Evolutionary conservation across 1,140 invertebrate species (phyloP).

Genomic region (Trachelipus rathkii): DNA sequence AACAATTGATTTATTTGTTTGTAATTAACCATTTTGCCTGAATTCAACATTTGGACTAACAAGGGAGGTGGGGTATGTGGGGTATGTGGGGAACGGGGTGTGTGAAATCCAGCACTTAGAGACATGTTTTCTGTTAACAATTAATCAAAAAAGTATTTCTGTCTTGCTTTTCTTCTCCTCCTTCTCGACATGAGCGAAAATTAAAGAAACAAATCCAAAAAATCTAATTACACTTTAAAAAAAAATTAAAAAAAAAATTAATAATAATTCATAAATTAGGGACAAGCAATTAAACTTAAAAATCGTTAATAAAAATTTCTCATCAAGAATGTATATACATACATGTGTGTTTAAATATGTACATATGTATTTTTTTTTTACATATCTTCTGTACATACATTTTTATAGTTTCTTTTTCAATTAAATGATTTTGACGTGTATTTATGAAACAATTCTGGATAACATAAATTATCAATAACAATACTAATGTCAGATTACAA

Average conservation of each 20-base stretch:
- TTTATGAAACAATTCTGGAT: not conserved
- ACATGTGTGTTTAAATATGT: no score
- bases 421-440: constrained; percentile 4
- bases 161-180: no score
- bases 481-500: not conserved
- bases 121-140: not conserved
- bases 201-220: not conserved
- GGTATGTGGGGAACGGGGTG: no score
- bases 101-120: no score
- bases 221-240: not conserved
- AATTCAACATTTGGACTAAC: no score
- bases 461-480: constrained; percentile 3
- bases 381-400: no score
- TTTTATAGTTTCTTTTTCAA: not conserved
- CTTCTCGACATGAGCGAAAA: no score
- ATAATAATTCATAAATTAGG: constrained; percentile 10
- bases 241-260: not conserved
- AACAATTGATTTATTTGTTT: no score
- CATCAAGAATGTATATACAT: not conserved
- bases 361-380: no score
- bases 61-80: no score
- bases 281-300: constrained; percentile 11
- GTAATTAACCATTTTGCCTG: no score
- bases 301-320: constrained; percentile 10
- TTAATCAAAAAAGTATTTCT: not conserved